These are phyloP conservation scores for Drosophila subpulchrella DNA, from an alignment of 1,140 invertebrate genomes.

Conservation along the genomic window DNA sequence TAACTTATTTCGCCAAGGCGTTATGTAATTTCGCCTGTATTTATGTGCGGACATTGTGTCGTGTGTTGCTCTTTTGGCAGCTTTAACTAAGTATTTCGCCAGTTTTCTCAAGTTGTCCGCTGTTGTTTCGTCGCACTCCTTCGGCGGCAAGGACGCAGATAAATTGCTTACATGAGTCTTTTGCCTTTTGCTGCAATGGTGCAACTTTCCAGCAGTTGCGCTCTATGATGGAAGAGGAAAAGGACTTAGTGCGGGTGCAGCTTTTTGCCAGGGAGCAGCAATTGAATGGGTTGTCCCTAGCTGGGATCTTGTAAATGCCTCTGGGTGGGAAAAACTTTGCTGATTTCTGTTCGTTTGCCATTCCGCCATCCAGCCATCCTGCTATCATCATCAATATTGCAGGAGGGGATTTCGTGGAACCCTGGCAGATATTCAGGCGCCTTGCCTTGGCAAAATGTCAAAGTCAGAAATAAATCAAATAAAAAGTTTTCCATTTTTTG, in stretches of 20 bases:
- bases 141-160: slow-evolving; percentile 56
- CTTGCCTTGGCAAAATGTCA: slow-evolving; percentile 54
- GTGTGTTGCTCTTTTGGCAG: slow-evolving; percentile 26
- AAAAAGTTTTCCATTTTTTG: slow-evolving; percentile 48
- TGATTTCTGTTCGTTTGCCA: slow-evolving; percentile 39
- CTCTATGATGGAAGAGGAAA: slow-evolving; percentile 2
- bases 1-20: slow-evolving; percentile 30
- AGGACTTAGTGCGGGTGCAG: slow-evolving; percentile 23
- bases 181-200: slow-evolving; percentile 20
- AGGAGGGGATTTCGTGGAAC: slow-evolving; percentile 24
- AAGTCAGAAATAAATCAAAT: slow-evolving; percentile 49
- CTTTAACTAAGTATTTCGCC: slow-evolving; percentile 59
- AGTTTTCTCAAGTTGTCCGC: slow-evolving; percentile 56
- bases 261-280: slow-evolving; percentile 4
- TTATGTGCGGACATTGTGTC: slow-evolving; percentile 48
- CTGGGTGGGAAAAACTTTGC: slow-evolving; percentile 45
- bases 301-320: slow-evolving; percentile 51
- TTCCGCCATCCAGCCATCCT: background rate
- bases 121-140: slow-evolving; percentile 11
- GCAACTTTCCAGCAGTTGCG: slow-evolving; percentile 35
- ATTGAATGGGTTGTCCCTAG: slow-evolving; percentile 44
- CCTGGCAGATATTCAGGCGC: slow-evolving; percentile 29
- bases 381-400: slow-evolving; percentile 67
- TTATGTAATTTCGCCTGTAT: slow-evolving; percentile 58
- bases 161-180: slow-evolving; percentile 69